A percentile compares a stretch with the other conserved stretches of the same genome.
phyloP scores from a whole-genome alignment of 92 coral and sea anemone genomes.

The Parazoanthus swiftii region DNA sequence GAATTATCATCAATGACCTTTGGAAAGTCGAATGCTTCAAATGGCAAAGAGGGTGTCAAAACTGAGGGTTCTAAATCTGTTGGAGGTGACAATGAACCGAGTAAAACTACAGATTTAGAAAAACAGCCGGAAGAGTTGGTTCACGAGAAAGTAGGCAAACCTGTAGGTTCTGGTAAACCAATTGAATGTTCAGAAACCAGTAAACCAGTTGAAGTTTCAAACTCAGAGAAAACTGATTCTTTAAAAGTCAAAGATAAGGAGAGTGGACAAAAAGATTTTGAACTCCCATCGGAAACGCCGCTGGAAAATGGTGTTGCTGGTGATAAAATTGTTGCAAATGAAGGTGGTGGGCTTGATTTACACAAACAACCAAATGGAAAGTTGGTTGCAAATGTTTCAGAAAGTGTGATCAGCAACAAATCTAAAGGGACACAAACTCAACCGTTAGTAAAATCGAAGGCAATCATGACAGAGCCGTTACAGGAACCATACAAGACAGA shows the following conservation, averaged over 20 bases:
- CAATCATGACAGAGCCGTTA: constrained; percentile 76
- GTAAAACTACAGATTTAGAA: neutral
- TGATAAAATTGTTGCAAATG: constrained; percentile 3
- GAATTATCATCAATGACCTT: neutral
- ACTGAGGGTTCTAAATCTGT: constrained; percentile 11
- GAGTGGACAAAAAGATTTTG: neutral
- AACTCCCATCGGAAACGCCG: neutral
- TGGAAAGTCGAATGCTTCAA: neutral
- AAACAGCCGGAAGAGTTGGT: neutral
- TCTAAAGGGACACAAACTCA: constrained; percentile 84
- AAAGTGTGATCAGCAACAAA: constrained; percentile 54
- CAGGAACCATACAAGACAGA: constrained; percentile 84
- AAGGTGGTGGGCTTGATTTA: neutral
- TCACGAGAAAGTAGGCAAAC: neutral
- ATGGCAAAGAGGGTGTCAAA: constrained; percentile 8
- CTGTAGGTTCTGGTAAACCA: constrained; percentile 9
- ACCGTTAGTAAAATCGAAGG: constrained; percentile 73
- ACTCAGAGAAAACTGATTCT: neutral
- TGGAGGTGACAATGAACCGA: neutral
- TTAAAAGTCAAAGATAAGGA: neutral
- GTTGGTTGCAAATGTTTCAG: neutral
- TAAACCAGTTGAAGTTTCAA: constrained; percentile 2
- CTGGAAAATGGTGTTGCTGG: neutral
- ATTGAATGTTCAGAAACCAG: neutral
- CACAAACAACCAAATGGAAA: constrained; percentile 30